Percentiles rank a stretch among this genome's conserved stretches.
Evolutionary conservation across 2,888 invertebrate genomes (phyloP).

Genomic region (Leptothorax acervorum): DNA sequence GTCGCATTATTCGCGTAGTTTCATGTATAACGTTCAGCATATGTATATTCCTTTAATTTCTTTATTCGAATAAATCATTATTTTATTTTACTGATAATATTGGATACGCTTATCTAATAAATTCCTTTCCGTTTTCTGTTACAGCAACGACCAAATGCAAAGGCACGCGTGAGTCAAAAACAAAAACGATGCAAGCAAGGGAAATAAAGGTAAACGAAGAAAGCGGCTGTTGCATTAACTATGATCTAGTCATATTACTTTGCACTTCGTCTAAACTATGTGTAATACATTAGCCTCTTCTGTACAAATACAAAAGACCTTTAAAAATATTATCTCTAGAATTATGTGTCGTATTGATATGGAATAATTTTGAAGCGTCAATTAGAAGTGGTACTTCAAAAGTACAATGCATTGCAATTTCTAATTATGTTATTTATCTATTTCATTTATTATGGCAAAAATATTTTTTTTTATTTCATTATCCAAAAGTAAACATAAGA

Average conservation of each 20-base stretch:
- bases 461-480: background rate
- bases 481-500: background rate
- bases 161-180: background rate
- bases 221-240: conserved; percentile 79
- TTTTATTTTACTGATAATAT: background rate
- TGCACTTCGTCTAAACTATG: conserved; percentile 5
- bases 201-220: conserved; percentile 59
- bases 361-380: background rate
- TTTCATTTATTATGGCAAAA: conserved; percentile 20
- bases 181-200: conserved; percentile 27
- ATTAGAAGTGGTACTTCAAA: conserved; percentile 50
- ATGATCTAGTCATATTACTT: conserved; percentile 83
- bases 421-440: conserved; percentile 16
- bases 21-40: background rate
- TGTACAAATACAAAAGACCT: background rate
- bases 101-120: conserved; percentile 1
- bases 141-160: conserved; percentile 71
- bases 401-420: conserved; percentile 60
- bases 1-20: background rate
- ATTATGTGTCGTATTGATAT: conserved; percentile 11
- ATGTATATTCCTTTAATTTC: background rate
- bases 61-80: background rate
- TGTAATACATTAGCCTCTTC: background rate
- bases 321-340: background rate
- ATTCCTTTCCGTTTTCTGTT: conserved; percentile 68